Percentiles rank a stretch among this genome's conserved stretches.
Evolutionary conservation across 2,888 invertebrate genomes (phyloP).

Genomic region (Pseudeuparius sepicola): DNA sequence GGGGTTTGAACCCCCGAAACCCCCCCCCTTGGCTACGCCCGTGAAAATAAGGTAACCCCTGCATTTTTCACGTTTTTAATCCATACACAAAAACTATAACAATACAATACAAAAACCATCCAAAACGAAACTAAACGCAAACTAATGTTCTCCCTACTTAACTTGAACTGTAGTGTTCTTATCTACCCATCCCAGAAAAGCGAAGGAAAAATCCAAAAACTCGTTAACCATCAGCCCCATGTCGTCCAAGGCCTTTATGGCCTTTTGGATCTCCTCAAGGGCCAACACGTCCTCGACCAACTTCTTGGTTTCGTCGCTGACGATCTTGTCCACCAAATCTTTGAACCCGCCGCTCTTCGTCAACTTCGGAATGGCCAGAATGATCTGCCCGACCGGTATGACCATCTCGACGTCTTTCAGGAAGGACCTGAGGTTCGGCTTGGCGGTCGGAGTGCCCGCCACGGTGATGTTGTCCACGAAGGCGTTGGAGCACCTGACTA

Average conservation of each 20-base stretch:
- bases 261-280: conserved; percentile 20
- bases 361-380: conserved; percentile 19
- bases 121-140: no score
- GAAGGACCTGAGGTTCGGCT: conserved; percentile 7
- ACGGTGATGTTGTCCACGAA: conserved; percentile 1
- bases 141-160: no score
- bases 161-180: no score
- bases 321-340: conserved; percentile 22
- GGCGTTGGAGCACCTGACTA: conserved; percentile 14
- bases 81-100: no score
- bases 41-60: no score
- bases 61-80: no score
- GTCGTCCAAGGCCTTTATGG: conserved; percentile 17
- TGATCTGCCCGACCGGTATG: conserved; percentile 15
- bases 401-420: conserved; percentile 6
- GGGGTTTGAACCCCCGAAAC: no score
- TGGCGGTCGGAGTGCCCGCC: neutral
- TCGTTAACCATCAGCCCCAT: conserved; percentile 26
- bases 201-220: no score
- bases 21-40: no score
- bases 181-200: no score
- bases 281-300: conserved; percentile 17
- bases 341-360: conserved; percentile 20
- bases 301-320: conserved; percentile 19
- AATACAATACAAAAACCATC: no score